Conservation (phyloP, 64 coral and sea anemone species). For the Hydrozoanthus tunicans region DNA sequence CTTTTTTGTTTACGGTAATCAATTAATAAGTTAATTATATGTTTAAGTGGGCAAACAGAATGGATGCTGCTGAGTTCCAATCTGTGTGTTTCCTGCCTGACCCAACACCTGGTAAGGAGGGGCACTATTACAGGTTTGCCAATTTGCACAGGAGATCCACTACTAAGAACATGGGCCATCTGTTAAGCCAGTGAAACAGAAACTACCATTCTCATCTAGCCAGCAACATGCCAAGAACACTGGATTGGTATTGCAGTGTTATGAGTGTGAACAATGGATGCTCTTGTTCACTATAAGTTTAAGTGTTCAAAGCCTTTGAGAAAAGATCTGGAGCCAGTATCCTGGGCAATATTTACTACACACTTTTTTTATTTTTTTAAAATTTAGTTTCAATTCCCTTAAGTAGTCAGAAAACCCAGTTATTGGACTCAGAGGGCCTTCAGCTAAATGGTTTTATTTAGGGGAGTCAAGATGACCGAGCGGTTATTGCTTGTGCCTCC, state of each 20-base stretch:
- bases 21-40: background rate
- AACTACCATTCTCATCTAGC: slow-evolving; percentile 34
- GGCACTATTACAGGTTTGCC: slow-evolving; percentile 23
- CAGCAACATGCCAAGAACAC: slow-evolving; percentile 34
- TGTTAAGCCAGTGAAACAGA: slow-evolving; percentile 12
- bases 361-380: background rate
- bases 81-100: slow-evolving; percentile 36
- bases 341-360: background rate
- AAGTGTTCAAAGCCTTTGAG: background rate
- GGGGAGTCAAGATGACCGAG: too few species aligned
- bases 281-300: slow-evolving; percentile 34
- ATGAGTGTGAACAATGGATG: slow-evolving; percentile 33
- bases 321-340: background rate
- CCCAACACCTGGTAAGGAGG: slow-evolving; percentile 38
- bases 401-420: too few species aligned
- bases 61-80: slow-evolving; percentile 6
- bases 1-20: background rate
- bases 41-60: slow-evolving; percentile 20
- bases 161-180: slow-evolving; percentile 39
- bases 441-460: too few species aligned
- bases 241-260: slow-evolving; percentile 29
- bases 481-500: too few species aligned
- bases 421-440: too few species aligned
- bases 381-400: too few species aligned
- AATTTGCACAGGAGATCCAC: slow-evolving; percentile 5